phyloP scores from a whole-genome alignment of 2,797 vertebrate species.

The Mus minutoides region DNA sequence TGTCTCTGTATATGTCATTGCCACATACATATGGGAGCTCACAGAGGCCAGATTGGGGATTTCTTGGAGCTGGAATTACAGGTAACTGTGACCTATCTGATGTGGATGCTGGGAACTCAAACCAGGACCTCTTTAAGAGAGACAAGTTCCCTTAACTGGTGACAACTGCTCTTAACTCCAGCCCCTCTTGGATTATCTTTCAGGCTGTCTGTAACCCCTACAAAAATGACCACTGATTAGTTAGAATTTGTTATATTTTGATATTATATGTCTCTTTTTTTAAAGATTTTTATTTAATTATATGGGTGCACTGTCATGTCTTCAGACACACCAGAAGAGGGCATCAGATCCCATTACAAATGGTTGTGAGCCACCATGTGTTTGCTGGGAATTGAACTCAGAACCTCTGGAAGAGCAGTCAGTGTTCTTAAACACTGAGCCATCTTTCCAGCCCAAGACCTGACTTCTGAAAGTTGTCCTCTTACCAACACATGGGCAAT shows the following conservation, averaged over 20 bases:
- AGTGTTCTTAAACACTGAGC: no score
- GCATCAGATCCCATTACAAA: no score
- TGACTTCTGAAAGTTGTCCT: neutral
- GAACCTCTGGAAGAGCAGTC: no score
- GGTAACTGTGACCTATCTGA: neutral
- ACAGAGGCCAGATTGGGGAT: neutral
- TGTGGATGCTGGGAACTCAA: neutral
- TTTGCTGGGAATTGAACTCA: no score
- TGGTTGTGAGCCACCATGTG: no score
- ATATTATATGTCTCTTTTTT: neutral
- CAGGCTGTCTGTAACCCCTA: neutral
- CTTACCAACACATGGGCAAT: neutral
- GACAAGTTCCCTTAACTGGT: neutral
- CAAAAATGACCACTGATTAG: conserved; percentile 9
- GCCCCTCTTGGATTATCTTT: neutral
- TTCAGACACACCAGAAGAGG: no score
- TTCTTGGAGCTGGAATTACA: neutral
- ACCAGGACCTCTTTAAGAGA: neutral
- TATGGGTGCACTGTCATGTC: no score
- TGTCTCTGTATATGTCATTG: neutral
- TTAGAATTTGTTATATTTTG: neutral
- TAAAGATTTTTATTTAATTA: no score
- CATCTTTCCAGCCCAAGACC: no score
- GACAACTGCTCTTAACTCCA: no score
- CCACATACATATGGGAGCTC: neutral